These are phyloP conservation scores for Drosophila carrolli DNA, from an alignment of 1,140 invertebrate species.

Conservation along the genomic window DNA sequence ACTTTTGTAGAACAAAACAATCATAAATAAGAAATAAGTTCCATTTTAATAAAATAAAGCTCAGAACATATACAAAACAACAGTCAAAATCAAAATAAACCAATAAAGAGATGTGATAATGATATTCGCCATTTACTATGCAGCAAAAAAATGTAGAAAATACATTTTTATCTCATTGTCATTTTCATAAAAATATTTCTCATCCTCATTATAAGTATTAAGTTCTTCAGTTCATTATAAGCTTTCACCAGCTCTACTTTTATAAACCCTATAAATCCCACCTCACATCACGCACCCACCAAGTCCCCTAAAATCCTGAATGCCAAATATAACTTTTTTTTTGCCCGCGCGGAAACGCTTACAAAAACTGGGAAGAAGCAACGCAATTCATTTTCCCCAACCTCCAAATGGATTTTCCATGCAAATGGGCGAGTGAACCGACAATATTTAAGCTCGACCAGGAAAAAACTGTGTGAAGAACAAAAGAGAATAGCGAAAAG, in stretches of 20 bases:
- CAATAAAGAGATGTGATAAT: neutral
- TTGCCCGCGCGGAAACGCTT: constrained; percentile 23
- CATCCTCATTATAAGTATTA: neutral
- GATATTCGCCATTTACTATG: neutral
- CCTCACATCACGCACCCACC: neutral
- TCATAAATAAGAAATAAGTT: neutral
- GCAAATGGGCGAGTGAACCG: constrained; percentile 54
- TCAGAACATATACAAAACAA: too few relatives aligned
- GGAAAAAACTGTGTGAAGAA: constrained; percentile 12
- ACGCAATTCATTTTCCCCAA: constrained; percentile 47
- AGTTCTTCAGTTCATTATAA: constrained; percentile 25
- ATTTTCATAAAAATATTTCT: neutral
- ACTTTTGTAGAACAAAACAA: neutral
- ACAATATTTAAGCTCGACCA: constrained; percentile 8
- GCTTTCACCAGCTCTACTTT: constrained; percentile 3
- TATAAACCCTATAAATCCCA: constrained; percentile 20
- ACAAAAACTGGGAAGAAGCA: constrained; percentile 29
- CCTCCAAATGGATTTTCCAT: constrained; percentile 58
- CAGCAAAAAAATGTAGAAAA: neutral
- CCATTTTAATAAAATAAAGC: neutral
- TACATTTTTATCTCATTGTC: neutral
- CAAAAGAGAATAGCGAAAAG: constrained; percentile 15
- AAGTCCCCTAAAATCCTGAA: constrained; percentile 8
- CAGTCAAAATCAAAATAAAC: too few relatives aligned
- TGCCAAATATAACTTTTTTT: constrained; percentile 17